Percentiles rank a stretch among this genome's conserved stretches.
Evolutionary conservation across 2,888 invertebrate genomes (phyloP).

Genomic region (Nemotelus nigrinus): DNA sequence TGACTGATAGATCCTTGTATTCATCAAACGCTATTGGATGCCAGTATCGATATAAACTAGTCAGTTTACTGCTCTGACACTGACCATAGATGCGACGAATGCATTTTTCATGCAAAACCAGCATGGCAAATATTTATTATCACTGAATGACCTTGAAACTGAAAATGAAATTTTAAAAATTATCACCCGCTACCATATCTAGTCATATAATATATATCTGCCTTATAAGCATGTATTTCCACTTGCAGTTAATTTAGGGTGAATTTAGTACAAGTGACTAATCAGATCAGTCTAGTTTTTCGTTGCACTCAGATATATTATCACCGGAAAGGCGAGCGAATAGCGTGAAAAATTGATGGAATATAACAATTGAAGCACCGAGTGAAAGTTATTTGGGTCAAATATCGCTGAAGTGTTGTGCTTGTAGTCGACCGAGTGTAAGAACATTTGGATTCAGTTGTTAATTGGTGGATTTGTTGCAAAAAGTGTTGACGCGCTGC

Average conservation of each 20-base stretch:
- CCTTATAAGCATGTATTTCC: fast-evolving
- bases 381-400: conserved; percentile 37
- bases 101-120: background rate
- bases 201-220: too few relatives aligned
- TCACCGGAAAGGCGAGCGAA: background rate
- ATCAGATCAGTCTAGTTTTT: background rate
- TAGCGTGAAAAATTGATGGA: conserved; percentile 22
- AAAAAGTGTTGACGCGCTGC: too few relatives aligned
- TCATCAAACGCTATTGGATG: background rate
- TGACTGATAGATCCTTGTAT: background rate
- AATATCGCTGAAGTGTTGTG: background rate
- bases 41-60: too few relatives aligned
- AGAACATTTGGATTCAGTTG: too few relatives aligned
- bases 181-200: too few relatives aligned
- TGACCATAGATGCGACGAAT: background rate
- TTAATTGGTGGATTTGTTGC: too few relatives aligned
- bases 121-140: conserved; percentile 5
- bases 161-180: background rate
- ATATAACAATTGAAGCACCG: conserved; percentile 1
- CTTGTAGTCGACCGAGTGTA: too few relatives aligned
- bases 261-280: background rate
- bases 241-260: background rate
- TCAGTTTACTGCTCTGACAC: too few relatives aligned
- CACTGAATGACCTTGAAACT: conserved; percentile 9
- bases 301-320: background rate